phyloP scores from a whole-genome alignment of 1,140 invertebrate genomes.

The Drosophila bifasciata region DNA sequence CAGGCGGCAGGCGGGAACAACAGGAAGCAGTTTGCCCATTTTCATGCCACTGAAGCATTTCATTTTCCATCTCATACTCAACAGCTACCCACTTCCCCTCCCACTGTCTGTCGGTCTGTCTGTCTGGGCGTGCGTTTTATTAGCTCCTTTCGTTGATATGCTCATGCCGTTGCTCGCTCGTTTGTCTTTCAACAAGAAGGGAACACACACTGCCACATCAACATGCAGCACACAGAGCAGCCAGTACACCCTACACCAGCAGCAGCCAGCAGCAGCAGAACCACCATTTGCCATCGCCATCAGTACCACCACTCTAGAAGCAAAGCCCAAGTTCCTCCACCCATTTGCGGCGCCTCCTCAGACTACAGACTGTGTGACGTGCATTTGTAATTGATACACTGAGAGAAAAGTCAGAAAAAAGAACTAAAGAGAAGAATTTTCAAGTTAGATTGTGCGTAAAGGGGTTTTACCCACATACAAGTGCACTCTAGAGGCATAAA shows the following conservation, averaged over 20 bases:
- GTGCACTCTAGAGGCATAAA: too few species aligned
- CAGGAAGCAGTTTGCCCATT: slow-evolving; percentile 81
- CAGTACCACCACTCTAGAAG: slow-evolving; percentile 41
- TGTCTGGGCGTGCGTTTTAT: slow-evolving; percentile 73
- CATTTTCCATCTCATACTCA: slow-evolving; percentile 59
- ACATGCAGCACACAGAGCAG: slow-evolving; percentile 16
- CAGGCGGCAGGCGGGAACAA: slow-evolving; percentile 47
- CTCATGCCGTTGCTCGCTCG: slow-evolving; percentile 75
- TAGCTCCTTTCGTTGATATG: slow-evolving; percentile 82
- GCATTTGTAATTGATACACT: slow-evolving; percentile 69
- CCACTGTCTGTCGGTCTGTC: slow-evolving; percentile 8
- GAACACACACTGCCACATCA: slow-evolving; percentile 34
- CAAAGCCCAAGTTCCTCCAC: slow-evolving; percentile 18
- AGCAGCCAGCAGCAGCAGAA: slow-evolving; percentile 15
- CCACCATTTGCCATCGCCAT: slow-evolving; percentile 20
- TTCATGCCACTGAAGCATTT: slow-evolving; percentile 77
- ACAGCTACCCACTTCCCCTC: slow-evolving; percentile 2
- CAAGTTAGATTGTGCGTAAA: too few species aligned
- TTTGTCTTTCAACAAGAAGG: slow-evolving; percentile 70
- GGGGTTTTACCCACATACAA: too few species aligned
- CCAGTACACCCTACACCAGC: slow-evolving; percentile 7
- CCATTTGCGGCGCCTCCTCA: slow-evolving; percentile 58
- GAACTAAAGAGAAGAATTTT: too few species aligned
- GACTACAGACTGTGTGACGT: slow-evolving; percentile 64
- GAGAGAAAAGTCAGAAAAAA: slow-evolving; percentile 19